phyloP scores from a whole-genome alignment of 2,888 invertebrate species.

The Polydrusus tereticollis region DNA sequence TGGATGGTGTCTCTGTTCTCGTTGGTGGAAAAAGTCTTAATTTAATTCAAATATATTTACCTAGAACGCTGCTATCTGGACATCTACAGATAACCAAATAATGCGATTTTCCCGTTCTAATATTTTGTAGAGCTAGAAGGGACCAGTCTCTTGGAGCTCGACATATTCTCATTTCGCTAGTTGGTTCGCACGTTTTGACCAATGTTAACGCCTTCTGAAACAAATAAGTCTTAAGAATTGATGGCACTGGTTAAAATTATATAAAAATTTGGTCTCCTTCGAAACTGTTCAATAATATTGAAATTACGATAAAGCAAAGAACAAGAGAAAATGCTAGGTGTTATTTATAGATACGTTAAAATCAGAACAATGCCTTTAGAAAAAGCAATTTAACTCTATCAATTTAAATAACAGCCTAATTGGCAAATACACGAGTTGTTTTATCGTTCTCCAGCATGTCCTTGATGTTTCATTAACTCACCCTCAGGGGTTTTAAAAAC shows the following conservation, averaged over 20 bases:
- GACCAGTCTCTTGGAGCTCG: constrained; percentile 93
- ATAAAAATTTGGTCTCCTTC: no score
- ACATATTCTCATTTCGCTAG: constrained; percentile 91
- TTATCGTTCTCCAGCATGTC: constrained; percentile 13
- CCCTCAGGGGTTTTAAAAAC: not conserved
- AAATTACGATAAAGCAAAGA: not conserved
- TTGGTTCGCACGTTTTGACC: constrained; percentile 94
- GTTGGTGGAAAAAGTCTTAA: no score
- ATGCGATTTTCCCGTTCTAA: constrained; percentile 93
- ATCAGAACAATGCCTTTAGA: constrained; percentile 5
- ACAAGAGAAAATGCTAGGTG: not conserved
- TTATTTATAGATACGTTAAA: not conserved
- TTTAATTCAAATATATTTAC: no score
- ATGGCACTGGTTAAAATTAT: no score
- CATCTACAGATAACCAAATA: constrained; percentile 93
- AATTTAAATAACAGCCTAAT: constrained; percentile 27
- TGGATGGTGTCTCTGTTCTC: no score
- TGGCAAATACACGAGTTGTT: constrained; percentile 9
- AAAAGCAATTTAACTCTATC: constrained; percentile 27
- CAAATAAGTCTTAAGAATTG: not conserved
- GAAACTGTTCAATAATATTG: no score
- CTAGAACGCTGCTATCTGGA: constrained; percentile 86
- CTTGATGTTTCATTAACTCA: constrained; percentile 20
- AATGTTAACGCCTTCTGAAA: constrained; percentile 83
- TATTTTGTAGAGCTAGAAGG: constrained; percentile 89